phyloP scores from a whole-genome alignment of 2,888 invertebrate genomes.

The Selenia dentaria region DNA sequence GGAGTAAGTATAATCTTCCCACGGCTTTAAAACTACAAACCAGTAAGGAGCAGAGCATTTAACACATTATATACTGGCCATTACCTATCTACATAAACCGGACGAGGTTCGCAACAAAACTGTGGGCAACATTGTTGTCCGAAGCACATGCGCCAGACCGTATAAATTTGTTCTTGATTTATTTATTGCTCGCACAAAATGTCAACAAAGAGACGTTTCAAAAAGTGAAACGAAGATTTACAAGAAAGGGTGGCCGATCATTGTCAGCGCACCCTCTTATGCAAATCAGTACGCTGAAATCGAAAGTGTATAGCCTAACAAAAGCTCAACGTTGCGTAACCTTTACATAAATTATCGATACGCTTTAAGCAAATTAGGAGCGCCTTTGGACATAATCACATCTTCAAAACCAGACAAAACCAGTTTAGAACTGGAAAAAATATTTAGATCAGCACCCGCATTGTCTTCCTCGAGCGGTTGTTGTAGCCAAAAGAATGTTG shows the following conservation, averaged over 20 bases:
- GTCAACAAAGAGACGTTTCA: slow-evolving; percentile 76
- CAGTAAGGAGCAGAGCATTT: slow-evolving; percentile 33
- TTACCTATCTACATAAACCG: slow-evolving; percentile 42
- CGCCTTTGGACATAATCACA: slow-evolving; percentile 49
- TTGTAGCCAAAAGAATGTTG: slow-evolving; percentile 34
- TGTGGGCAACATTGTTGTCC: slow-evolving; percentile 64
- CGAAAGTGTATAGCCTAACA: slow-evolving; percentile 70
- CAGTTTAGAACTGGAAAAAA: slow-evolving; percentile 55
- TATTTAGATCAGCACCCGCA: slow-evolving; percentile 53
- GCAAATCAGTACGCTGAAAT: slow-evolving; percentile 81
- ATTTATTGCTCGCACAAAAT: slow-evolving; percentile 78
- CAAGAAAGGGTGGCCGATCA: slow-evolving; percentile 68
- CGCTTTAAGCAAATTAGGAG: slow-evolving; percentile 75
- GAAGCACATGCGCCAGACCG: slow-evolving; percentile 60
- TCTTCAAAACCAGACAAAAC: slow-evolving; percentile 56
- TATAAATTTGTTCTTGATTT: slow-evolving; percentile 78
- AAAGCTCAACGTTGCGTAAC: slow-evolving; percentile 65
- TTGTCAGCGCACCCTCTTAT: slow-evolving; percentile 72
- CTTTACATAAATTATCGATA: slow-evolving; percentile 78
- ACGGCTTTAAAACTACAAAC: slow-evolving; percentile 38
- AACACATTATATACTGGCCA: slow-evolving; percentile 42
- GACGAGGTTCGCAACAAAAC: slow-evolving; percentile 43
- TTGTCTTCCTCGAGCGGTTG: slow-evolving; percentile 47
- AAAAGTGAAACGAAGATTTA: slow-evolving; percentile 79
- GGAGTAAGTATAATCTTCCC: slow-evolving; percentile 38